Percentiles rank a stretch among this genome's conserved stretches.
phyloP scores from a whole-genome alignment of 2,888 invertebrate genomes.

The Druceiella hillmani region DNA sequence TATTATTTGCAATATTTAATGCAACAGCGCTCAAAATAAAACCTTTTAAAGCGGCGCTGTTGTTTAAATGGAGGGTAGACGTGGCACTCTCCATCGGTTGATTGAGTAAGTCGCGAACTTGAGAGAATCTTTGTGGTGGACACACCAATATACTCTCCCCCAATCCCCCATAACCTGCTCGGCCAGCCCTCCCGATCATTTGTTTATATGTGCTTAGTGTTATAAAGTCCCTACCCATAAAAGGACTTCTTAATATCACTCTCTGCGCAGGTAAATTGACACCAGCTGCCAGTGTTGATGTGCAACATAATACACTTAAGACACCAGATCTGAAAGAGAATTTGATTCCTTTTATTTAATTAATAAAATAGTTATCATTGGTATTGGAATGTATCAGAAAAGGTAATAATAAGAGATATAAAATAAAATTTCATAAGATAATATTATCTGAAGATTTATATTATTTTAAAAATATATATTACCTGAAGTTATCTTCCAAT shows the following conservation, averaged over 20 bases:
- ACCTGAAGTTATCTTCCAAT: constrained; percentile 76
- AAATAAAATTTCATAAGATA: not conserved
- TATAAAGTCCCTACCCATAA: constrained; percentile 69
- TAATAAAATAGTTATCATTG: not conserved
- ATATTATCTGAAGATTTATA: not conserved
- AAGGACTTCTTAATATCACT: constrained; percentile 82
- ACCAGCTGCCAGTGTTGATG: constrained; percentile 96
- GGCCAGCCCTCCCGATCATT: constrained; percentile 93
- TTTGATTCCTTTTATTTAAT: not conserved
- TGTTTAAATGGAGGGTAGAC: constrained; percentile 52
- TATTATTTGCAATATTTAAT: constrained; percentile 54
- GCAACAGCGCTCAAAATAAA: constrained; percentile 66
- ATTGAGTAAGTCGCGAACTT: constrained; percentile 52
- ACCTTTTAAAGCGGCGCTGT: constrained; percentile 51
- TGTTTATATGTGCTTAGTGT: constrained; percentile 82
- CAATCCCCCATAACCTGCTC: constrained; percentile 74
- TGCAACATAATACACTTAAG: constrained; percentile 88
- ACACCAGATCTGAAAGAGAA: constrained; percentile 55
- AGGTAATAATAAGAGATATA: not conserved
- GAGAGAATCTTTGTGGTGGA: constrained; percentile 51
- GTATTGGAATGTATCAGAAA: not conserved
- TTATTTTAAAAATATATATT: not conserved
- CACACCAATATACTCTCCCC: constrained; percentile 87
- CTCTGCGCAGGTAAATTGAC: constrained; percentile 93
- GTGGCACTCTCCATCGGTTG: constrained; percentile 64